Evolutionary conservation across 2,113 vertebrate species (phyloP), one percentile per base, ranked within the genome.

Genomic region (Myiagra hebetior): DNA sequence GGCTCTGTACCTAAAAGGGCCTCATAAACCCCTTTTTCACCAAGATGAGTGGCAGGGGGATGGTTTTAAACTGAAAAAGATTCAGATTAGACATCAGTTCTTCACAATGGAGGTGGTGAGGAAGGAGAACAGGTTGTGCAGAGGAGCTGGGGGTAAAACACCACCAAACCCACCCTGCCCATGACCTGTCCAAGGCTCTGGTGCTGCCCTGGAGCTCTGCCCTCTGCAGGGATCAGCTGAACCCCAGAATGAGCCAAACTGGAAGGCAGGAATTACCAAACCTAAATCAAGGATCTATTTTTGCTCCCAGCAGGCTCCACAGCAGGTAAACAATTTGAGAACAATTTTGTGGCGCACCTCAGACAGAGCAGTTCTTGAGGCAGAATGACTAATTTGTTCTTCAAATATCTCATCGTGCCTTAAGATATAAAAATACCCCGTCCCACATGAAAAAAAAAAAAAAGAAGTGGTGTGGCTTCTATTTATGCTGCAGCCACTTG

Each of bases 251-350:
- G 55, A 94, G 44, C 72, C 87, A 81, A 77, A 72, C 31, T 72
- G 20, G 30, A 53, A 31, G n/a, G 28, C 80, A 88, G 83, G 93
- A 95, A 84, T 91, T 92, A 64, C 92, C 79, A 85, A 81, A 31
- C 47, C 69, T 77, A 94, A 94, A 50, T 86, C 83, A 42, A 87
- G 91, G 68, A 63, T 50, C 91, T 97, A 92, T 96, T 97, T 97
- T 94, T 95, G 56, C 56, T 92, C 15, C 39, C 63, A 56, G 86
- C 72, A 93, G 89, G 68, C 89, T 87, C 75, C 85, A 76, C 46
- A 93, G 28, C 96, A 97, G 95, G 93, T 97, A 97, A 97, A 96
- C 95, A 95, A 82, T 81, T 94, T 87, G 91, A 96, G 89, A 96
- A 80, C 95, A 94, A 21, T 87, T 95, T 95, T 96, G 94, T 96